Evolutionary conservation across 2,113 vertebrate genomes (phyloP), one percentile per base, ranked within the genome.

Genomic region (Puntigrus tetrazona): DNA sequence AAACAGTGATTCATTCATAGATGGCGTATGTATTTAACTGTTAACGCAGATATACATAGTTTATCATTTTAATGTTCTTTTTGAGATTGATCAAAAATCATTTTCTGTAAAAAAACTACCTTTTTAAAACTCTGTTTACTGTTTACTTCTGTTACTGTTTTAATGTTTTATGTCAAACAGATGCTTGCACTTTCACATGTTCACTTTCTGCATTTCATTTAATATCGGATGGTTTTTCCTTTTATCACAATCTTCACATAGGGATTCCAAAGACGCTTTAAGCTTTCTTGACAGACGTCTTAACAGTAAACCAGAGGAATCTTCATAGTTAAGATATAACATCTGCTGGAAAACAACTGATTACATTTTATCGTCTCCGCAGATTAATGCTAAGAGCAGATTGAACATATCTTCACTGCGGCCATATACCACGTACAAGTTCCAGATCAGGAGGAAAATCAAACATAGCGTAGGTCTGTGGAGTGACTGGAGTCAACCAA

Each of bases 401-500:
- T 45, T 25, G 27, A 84, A 45, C 34, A 61, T 93, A 77, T 41
- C 84, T 5, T 88, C 86, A 73, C 89, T 95, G 86, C 79, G 84
- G 38, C 89, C 90, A 16, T 84, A 82, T 50, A 81, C 34, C 10
- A 31, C 0, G 7, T 89, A 90, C 67, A 57, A 78, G 13, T 86
- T 91, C 16, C 78, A 86, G 41, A 75, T 93, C 88, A 93, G 91
- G 87, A 90, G 88, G 83, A 90, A 92, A 72, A 84, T 89, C 70
- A 92, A 85, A 47, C 89, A 90, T 36, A 87, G 9, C 14, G 88
- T 45, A 0, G 94, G 93, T 6, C 31, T 89, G 31, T 95, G 94
- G 94, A 94, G 94, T 5, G 63, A 88, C 34, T 95, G 93, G 94
- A 94, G 93, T 76, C 4, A 25, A 7, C 59, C 5, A 18, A 14